Conservation (phyloP, 2,797 vertebrate species). For the Philypnodon macrostomus region DNA sequence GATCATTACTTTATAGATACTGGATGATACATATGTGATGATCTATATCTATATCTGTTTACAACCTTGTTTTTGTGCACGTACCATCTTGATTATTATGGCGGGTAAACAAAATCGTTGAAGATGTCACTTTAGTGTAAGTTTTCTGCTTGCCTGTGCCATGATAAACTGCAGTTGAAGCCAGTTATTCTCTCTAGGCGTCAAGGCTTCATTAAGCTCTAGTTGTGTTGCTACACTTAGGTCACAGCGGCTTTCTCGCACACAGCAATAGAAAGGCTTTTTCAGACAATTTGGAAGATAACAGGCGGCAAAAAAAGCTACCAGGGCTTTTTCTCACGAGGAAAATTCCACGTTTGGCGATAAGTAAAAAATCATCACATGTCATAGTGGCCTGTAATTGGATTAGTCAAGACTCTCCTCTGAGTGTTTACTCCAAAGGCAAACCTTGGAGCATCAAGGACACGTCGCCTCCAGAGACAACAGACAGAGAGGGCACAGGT, state of each 20-base stretch:
- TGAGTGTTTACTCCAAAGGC: slow-evolving; percentile 20
- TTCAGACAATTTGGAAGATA: slow-evolving; percentile 33
- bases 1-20: not conserved
- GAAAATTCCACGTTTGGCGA: slow-evolving; percentile 1
- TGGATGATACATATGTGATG: not conserved
- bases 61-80: slow-evolving; percentile 7
- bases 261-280: slow-evolving; percentile 45
- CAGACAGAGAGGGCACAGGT: slow-evolving; percentile 22
- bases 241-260: slow-evolving; percentile 32
- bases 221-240: slow-evolving; percentile 34
- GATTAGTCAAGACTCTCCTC: slow-evolving; percentile 49
- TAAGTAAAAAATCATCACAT: slow-evolving; percentile 47
- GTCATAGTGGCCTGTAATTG: slow-evolving; percentile 40
- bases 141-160: slow-evolving; percentile 32
- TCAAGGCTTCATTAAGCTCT: slow-evolving; percentile 58
- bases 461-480: slow-evolving; percentile 30
- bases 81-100: slow-evolving; percentile 26
- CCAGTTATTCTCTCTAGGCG: slow-evolving; percentile 45
- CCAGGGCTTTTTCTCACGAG: slow-evolving; percentile 22
- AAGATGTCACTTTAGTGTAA: slow-evolving; percentile 25
- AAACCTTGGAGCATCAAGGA: slow-evolving; percentile 53
- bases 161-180: slow-evolving; percentile 37
- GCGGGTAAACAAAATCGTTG: slow-evolving; percentile 10
- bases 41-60: not conserved
- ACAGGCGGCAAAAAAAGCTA: slow-evolving; percentile 28